Conservation (phyloP, 2,888 invertebrate species). For the Monoplex corrugatus region DNA sequence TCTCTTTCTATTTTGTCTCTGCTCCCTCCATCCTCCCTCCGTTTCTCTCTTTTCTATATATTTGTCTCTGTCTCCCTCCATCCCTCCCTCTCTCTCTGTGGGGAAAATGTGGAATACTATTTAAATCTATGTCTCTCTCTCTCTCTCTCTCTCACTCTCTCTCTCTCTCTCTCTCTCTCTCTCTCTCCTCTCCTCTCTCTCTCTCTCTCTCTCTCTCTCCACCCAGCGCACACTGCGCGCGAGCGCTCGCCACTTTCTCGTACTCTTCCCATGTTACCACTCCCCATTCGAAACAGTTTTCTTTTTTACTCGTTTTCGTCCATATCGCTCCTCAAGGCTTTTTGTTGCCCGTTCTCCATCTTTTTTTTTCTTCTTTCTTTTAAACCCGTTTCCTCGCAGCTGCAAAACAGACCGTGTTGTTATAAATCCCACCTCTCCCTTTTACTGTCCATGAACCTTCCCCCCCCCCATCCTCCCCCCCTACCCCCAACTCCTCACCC, state of each 20-base stretch:
- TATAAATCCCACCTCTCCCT: background rate
- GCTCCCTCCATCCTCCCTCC: background rate
- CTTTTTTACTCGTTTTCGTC: background rate
- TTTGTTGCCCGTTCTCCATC: too few species aligned
- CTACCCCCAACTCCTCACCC: background rate
- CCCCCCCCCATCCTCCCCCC: background rate
- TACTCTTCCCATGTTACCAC: too few species aligned
- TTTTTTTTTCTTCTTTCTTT: background rate
- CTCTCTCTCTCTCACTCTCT: background rate
- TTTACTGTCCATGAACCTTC: background rate
- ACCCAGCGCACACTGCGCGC: too few species aligned
- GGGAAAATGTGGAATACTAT: too few species aligned
- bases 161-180: background rate
- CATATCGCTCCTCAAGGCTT: background rate
- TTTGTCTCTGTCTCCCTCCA: constrained; percentile 2
- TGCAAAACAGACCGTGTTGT: constrained; percentile 39
- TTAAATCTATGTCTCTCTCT: too few species aligned
- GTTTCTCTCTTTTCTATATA: background rate
- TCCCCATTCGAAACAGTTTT: background rate
- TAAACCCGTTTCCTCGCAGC: background rate
- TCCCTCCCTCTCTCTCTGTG: background rate
- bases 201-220: too few species aligned
- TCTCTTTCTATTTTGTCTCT: background rate
- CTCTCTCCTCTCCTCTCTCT: background rate
- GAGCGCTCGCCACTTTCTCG: too few species aligned